Evolutionary conservation across 1,140 invertebrate species (phyloP).

Genomic region (Papilio aristodemus): DNA sequence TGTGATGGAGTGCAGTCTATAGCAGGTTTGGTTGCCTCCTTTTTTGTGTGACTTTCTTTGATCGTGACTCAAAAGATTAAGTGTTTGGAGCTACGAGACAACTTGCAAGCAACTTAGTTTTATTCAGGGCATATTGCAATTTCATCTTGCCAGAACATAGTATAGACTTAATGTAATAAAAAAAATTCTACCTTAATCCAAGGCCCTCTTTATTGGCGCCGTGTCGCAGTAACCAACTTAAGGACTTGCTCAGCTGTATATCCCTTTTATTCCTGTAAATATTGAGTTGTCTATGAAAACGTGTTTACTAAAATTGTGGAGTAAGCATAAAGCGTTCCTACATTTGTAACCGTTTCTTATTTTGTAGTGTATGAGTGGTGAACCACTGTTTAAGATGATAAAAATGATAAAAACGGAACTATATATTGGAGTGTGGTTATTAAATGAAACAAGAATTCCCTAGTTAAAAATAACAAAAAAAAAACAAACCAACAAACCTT

Average conservation of each 20-base stretch:
- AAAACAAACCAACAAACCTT: slow-evolving; percentile 1
- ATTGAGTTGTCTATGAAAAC: slow-evolving; percentile 2
- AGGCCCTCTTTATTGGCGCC: slow-evolving; percentile 84
- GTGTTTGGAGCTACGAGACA: too few species aligned
- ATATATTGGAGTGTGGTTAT: background rate
- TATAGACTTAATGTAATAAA: background rate
- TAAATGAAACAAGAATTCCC: slow-evolving; percentile 3
- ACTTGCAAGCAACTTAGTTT: too few species aligned
- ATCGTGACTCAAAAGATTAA: too few species aligned
- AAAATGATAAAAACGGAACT: background rate
- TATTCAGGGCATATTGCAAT: too few species aligned
- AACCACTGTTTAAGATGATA: background rate
- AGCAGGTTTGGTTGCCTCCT: too few species aligned
- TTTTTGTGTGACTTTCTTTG: too few species aligned
- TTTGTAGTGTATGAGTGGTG: background rate
- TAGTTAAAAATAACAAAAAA: background rate
- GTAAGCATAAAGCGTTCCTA: slow-evolving; percentile 2
- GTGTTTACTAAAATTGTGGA: slow-evolving; percentile 3
- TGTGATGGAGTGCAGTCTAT: too few species aligned
- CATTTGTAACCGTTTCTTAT: background rate
- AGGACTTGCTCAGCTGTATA: slow-evolving; percentile 83
- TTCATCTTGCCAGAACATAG: too few species aligned
- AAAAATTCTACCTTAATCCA: slow-evolving; percentile 68
- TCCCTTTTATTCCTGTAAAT: slow-evolving; percentile 67
- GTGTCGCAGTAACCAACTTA: slow-evolving; percentile 87